Evolutionary conservation across 2,113 vertebrate species (phyloP), one percentile per base, ranked within the genome.

Genomic region (Neotoma lepida): DNA sequence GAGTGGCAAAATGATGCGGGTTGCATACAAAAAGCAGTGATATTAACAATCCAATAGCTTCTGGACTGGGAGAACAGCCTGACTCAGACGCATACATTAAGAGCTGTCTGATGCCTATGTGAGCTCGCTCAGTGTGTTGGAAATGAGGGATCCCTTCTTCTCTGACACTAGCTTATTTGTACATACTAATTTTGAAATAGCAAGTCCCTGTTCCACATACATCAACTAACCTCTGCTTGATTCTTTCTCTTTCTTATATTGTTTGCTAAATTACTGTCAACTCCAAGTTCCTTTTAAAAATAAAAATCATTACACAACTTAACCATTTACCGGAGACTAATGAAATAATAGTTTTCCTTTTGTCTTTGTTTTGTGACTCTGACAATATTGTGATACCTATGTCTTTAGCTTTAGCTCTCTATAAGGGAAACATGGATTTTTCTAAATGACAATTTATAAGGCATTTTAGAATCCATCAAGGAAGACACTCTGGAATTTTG

Each of bases 11-110:
- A 98, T 98, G 98, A 98, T 99, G 98, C 98, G 98, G 98, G 97
- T 95, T 99, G 99, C 99, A 99, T 99, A 99, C 99, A 98, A 98
- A 99, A 99, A 99, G 98, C 98, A 98, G 97, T 98, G 98, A 98
- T 99, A 99, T 99, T 99, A 98, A 98, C 98, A 98, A 98, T 98
- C 97, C 98, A 98, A 98, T 99, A 98, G 98, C 98, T 99, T 98
- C 98, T 96, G 99, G 97, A 98, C 98, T 98, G 98, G 98, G 98
- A 98, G 98, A 99, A 98, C 98, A 99, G 98, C 98, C 99, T 98
- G 98, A 99, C 98, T 99, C 99, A 99, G 99, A 99, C 99, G 99
- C 98, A 99, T 99, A 99, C 97, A 99, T 99, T 99, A 99, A 98
- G 98, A 98, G 98, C 98, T 99, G 99, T 99, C 99, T 99, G 99